Percentiles rank a stretch among this genome's conserved stretches.
Conservation (phyloP, 1,140 invertebrate species). For the Pemphigus obesinymphae region DNA sequence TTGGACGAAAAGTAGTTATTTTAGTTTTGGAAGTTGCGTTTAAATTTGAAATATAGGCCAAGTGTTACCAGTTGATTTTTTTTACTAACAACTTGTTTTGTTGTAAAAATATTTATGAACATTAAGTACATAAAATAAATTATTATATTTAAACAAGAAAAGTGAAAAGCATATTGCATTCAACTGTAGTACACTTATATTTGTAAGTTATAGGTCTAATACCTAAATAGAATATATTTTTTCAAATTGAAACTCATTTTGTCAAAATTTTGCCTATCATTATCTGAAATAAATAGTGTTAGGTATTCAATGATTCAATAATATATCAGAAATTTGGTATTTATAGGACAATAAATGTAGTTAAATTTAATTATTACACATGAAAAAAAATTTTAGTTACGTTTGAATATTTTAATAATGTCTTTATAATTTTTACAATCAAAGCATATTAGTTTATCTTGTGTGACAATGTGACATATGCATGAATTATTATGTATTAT, state of each 20-base stretch:
- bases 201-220: no score
- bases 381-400: background rate
- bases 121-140: background rate
- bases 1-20: constrained; percentile 2
- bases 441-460: background rate
- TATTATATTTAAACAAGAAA: background rate
- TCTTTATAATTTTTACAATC: background rate
- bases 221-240: no score
- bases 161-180: background rate
- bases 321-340: no score
- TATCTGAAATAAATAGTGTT: no score
- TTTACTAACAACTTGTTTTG: background rate
- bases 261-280: background rate
- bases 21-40: constrained; percentile 12
- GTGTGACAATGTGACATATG: background rate
- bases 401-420: background rate
- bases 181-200: background rate
- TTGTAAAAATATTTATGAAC: background rate
- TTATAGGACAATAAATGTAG: no score
- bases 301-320: no score
- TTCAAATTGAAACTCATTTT: background rate
- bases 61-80: constrained; percentile 13
- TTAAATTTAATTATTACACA: no score
- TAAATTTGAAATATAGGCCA: constrained; percentile 2
- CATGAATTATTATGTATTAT: background rate